Evolutionary conservation across 2,113 vertebrate species (phyloP).

Genomic region (Muscicapa adusta): DNA sequence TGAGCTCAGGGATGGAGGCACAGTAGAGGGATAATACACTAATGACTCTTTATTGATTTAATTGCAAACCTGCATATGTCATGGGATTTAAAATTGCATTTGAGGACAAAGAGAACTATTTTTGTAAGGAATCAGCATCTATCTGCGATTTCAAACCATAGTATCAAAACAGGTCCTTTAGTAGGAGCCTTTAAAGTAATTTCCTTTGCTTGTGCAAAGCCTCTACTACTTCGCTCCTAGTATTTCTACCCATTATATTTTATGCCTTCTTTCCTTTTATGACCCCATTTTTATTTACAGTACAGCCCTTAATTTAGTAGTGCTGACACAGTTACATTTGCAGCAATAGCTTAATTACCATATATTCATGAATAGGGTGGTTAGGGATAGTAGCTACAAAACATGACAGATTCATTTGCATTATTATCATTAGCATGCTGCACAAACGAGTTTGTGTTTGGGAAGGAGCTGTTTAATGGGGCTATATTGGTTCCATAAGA

Average conservation of each 20-base stretch:
- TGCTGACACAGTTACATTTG: conserved; percentile 52
- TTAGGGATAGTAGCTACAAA: conserved; percentile 52
- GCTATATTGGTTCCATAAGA: not conserved
- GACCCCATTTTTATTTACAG: conserved; percentile 65
- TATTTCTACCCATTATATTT: not conserved
- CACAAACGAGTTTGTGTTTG: conserved; percentile 15
- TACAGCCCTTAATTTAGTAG: conserved; percentile 53
- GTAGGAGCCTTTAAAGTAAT: not conserved
- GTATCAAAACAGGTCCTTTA: not conserved
- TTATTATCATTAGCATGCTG: conserved; percentile 38
- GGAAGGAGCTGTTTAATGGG: conserved; percentile 2
- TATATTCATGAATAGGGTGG: conserved; percentile 51
- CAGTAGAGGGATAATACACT: not conserved
- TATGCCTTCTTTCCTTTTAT: conserved; percentile 24
- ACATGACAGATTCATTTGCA: conserved; percentile 48
- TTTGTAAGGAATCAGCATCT: not conserved
- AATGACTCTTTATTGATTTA: not conserved
- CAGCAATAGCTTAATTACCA: conserved; percentile 69
- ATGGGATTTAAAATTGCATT: not conserved
- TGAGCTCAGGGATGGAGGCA: not conserved
- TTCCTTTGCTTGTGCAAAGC: not conserved
- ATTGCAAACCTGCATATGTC: not conserved
- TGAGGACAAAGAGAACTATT: not conserved
- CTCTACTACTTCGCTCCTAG: not conserved
- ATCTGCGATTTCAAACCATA: not conserved